phyloP scores from a whole-genome alignment of 2,113 vertebrate species.

The Physeter macrocephalus region DNA sequence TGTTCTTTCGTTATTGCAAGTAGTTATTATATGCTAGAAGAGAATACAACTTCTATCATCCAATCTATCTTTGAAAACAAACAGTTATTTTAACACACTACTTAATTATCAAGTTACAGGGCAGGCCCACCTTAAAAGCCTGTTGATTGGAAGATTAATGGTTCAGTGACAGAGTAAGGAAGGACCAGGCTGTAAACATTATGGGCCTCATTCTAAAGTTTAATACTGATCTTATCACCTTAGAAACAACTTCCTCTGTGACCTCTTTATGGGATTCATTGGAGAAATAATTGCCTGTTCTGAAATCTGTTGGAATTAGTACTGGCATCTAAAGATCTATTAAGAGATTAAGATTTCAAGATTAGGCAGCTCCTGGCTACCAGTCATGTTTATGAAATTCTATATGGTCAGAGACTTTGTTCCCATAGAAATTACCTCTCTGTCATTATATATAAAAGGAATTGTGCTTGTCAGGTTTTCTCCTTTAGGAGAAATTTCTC shows the following conservation, averaged over 20 bases:
- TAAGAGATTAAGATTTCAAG: conserved; percentile 24
- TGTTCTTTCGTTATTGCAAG: background rate
- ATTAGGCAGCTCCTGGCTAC: background rate
- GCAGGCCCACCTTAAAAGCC: conserved; percentile 35
- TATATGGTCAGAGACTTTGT: background rate
- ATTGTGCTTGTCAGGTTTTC: background rate
- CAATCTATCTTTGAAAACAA: conserved; percentile 46
- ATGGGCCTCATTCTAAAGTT: background rate
- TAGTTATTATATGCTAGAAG: background rate
- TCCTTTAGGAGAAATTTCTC: background rate
- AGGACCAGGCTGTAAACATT: background rate
- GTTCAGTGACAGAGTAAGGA: conserved; percentile 17
- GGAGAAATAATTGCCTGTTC: conserved; percentile 29
- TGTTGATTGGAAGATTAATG: conserved; percentile 37
- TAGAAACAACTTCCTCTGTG: conserved; percentile 14
- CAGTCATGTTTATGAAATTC: background rate
- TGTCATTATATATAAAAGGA: background rate
- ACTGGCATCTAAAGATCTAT: conserved; percentile 16
- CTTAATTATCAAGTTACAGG: conserved; percentile 55
- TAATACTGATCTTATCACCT: background rate
- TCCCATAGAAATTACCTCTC: background rate
- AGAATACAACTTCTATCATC: background rate
- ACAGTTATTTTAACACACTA: conserved; percentile 48
- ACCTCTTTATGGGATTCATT: background rate
- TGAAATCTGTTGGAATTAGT: conserved; percentile 44